These are phyloP conservation scores for Dugesia japonica DNA, from an alignment of 2,888 invertebrate species.

Conservation along the genomic window DNA sequence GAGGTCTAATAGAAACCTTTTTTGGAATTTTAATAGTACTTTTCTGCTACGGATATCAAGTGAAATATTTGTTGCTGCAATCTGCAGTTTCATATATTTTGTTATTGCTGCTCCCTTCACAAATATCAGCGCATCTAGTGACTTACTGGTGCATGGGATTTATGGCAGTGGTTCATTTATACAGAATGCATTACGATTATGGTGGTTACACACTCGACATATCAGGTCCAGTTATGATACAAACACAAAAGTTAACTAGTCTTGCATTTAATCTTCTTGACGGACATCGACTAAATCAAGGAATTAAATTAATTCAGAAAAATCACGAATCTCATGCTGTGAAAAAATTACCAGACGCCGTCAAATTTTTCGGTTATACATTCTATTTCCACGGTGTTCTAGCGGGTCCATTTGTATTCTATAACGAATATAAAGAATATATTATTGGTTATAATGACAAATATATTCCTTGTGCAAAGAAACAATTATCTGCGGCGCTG, in stretches of 20 bases:
- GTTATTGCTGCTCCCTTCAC: slow-evolving; percentile 20
- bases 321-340: slow-evolving; percentile 30
- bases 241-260: slow-evolving; percentile 81
- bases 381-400: slow-evolving; percentile 80
- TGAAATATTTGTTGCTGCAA: slow-evolving; percentile 32
- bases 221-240: slow-evolving; percentile 83
- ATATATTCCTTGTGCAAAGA: not conserved
- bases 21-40: slow-evolving; percentile 39
- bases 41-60: slow-evolving; percentile 44
- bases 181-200: slow-evolving; percentile 71
- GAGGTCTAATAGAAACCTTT: slow-evolving; percentile 37
- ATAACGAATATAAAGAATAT: slow-evolving; percentile 76
- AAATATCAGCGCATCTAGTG: slow-evolving; percentile 50
- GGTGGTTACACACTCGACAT: slow-evolving; percentile 76
- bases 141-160: slow-evolving; percentile 68
- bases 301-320: not conserved
- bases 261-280: slow-evolving; percentile 80
- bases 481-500: not conserved
- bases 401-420: slow-evolving; percentile 84
- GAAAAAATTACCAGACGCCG: slow-evolving; percentile 38
- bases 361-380: slow-evolving; percentile 54
- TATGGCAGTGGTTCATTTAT: slow-evolving; percentile 71
- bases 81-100: slow-evolving; percentile 30
- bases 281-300: slow-evolving; percentile 50
- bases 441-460: slow-evolving; percentile 56